These are phyloP conservation scores for Camptogramma bilineatum DNA, from an alignment of 2,888 invertebrate species.

Conservation along the genomic window DNA sequence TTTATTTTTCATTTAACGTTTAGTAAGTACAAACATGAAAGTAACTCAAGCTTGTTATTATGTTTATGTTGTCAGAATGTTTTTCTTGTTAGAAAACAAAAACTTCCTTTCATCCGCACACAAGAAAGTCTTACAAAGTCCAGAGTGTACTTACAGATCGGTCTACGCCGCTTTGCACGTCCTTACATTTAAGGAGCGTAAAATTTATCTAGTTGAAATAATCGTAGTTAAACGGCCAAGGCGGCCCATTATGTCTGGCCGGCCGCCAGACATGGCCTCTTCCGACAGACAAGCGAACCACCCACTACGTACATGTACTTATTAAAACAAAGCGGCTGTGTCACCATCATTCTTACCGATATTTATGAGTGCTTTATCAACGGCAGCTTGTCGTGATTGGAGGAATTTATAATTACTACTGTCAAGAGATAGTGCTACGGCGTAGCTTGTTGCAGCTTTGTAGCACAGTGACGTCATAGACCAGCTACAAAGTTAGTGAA, in stretches of 20 bases:
- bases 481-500: not conserved
- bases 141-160: constrained; percentile 39
- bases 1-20: not conserved
- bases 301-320: constrained; percentile 52
- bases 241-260: constrained; percentile 69
- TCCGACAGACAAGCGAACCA: constrained; percentile 52
- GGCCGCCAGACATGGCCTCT: constrained; percentile 63
- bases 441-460: not conserved
- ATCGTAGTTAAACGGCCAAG: constrained; percentile 66
- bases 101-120: not conserved
- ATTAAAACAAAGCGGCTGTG: constrained; percentile 34
- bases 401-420: not conserved
- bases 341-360: constrained; percentile 28
- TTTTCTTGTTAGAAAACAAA: not conserved
- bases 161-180: constrained; percentile 61
- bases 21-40: not conserved
- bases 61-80: not conserved
- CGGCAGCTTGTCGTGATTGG: constrained; percentile 9
- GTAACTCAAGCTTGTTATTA: not conserved
- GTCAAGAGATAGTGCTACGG: constrained; percentile 9
- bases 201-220: constrained; percentile 78
- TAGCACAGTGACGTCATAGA: not conserved
- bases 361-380: constrained; percentile 5
- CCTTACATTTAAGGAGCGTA: constrained; percentile 71
- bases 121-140: constrained; percentile 27